Conservation (phyloP, 2,797 vertebrate species). For the Halcyon chelicuti region DNA sequence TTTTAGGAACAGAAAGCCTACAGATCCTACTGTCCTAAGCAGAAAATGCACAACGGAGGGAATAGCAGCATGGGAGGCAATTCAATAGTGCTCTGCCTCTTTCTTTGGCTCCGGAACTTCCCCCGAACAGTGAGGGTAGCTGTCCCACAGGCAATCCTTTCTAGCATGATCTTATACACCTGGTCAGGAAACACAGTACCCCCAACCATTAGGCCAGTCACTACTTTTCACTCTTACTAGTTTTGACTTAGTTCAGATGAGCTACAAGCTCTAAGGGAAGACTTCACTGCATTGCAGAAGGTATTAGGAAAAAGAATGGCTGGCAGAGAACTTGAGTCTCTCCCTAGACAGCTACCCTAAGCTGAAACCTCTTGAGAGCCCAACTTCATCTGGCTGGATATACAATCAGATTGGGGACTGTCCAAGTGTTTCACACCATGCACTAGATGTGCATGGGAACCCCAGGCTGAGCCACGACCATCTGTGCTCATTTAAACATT, state of each 20-base stretch:
- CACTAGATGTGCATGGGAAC: slow-evolving; percentile 36
- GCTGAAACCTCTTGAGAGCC: not conserved
- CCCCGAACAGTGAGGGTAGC: not conserved
- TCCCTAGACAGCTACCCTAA: not conserved
- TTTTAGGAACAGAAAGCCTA: not conserved
- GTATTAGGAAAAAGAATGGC: not conserved
- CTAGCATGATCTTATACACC: not conserved
- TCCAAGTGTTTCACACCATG: slow-evolving; percentile 51
- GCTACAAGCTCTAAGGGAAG: not conserved
- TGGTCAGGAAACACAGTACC: not conserved
- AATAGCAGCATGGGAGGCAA: not conserved
- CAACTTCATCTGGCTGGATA: slow-evolving; percentile 38
- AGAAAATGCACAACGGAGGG: not conserved
- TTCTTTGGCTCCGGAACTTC: not conserved
- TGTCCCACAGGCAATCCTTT: not conserved
- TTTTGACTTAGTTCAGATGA: not conserved
- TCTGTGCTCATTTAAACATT: slow-evolving; percentile 58
- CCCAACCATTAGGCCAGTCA: not conserved
- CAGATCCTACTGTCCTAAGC: not conserved
- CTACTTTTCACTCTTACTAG: not conserved
- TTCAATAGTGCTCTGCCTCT: not conserved
- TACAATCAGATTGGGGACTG: not conserved
- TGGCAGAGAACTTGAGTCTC: not conserved
- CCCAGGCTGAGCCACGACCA: slow-evolving; percentile 48
- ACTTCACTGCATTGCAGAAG: not conserved